Evolutionary conservation across 2,113 vertebrate genomes (phyloP).

Genomic region (Motacilla tschutschensis): DNA sequence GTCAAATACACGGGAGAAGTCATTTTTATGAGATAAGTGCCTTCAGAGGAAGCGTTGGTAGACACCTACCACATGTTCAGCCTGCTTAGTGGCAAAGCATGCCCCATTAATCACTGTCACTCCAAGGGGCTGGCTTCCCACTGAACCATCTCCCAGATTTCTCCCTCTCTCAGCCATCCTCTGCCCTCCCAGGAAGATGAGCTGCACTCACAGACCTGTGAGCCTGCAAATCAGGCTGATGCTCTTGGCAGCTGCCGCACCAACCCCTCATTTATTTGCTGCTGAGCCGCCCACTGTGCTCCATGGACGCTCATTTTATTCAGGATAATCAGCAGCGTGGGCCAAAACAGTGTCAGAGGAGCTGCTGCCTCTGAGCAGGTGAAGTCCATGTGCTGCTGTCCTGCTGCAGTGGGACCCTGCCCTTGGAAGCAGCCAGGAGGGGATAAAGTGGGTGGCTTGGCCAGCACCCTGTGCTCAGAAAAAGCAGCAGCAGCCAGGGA

Average conservation of each 20-base stretch:
- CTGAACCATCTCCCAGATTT: background rate
- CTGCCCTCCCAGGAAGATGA: background rate
- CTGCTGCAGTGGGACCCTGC: background rate
- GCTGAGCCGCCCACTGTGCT: background rate
- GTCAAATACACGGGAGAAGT: slow-evolving; percentile 7
- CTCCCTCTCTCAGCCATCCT: background rate
- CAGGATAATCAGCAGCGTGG: background rate
- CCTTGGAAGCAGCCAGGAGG: background rate
- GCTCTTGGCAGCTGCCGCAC: background rate
- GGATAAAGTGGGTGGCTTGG: background rate
- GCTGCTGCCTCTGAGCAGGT: background rate
- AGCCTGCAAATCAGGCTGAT: background rate
- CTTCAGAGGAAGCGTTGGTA: slow-evolving; percentile 9
- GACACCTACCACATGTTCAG: slow-evolving; percentile 32
- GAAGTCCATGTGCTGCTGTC: background rate
- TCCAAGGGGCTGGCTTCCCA: background rate
- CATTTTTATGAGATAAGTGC: slow-evolving; percentile 31
- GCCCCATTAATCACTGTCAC: slow-evolving; percentile 31
- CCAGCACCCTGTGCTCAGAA: background rate
- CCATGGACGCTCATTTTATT: background rate
- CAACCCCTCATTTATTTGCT: background rate
- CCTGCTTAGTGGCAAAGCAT: slow-evolving; percentile 7
- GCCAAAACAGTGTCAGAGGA: background rate
- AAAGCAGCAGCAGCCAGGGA: background rate
- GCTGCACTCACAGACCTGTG: background rate